Evolutionary conservation across 1,140 invertebrate genomes (phyloP).

Genomic region (Pachypeltis micranthus): DNA sequence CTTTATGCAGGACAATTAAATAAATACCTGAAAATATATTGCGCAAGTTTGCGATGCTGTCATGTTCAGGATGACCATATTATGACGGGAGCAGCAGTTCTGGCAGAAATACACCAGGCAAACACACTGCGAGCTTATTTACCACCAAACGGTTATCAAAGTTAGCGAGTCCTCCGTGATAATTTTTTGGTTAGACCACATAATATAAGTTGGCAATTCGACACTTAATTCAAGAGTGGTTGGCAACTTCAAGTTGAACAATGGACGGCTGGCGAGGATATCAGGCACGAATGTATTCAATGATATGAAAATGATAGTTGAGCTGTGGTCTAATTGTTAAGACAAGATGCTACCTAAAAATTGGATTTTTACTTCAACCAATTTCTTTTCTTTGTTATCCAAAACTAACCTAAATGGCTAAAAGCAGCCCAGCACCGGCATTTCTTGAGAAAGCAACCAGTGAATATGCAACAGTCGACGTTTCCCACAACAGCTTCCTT

Average conservation of each 20-base stretch:
- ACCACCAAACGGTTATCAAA: background rate
- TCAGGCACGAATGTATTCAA: background rate
- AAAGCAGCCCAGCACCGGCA: too few relatives aligned
- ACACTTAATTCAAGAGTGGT: background rate
- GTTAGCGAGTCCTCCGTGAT: background rate
- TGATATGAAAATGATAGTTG: background rate
- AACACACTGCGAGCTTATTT: constrained; percentile 1
- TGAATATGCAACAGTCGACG: too few relatives aligned
- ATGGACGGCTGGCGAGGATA: too few relatives aligned
- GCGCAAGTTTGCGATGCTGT: constrained; percentile 3
- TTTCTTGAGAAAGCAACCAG: too few relatives aligned
- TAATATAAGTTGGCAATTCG: background rate
- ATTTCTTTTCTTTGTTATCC: too few relatives aligned
- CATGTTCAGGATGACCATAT: background rate
- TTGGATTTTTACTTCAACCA: too few relatives aligned
- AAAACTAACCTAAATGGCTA: too few relatives aligned
- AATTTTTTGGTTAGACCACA: background rate
- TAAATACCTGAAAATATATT: constrained; percentile 4
- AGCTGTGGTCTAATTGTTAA: background rate
- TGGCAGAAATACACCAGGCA: background rate
- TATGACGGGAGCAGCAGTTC: constrained; percentile 3
- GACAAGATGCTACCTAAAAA: too few relatives aligned
- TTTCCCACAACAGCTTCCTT: too few relatives aligned
- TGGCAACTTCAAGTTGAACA: too few relatives aligned
- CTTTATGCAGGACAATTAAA: background rate